Evolutionary conservation across 2,888 invertebrate species (phyloP).

Genomic region (Hoplodrina blanda): DNA sequence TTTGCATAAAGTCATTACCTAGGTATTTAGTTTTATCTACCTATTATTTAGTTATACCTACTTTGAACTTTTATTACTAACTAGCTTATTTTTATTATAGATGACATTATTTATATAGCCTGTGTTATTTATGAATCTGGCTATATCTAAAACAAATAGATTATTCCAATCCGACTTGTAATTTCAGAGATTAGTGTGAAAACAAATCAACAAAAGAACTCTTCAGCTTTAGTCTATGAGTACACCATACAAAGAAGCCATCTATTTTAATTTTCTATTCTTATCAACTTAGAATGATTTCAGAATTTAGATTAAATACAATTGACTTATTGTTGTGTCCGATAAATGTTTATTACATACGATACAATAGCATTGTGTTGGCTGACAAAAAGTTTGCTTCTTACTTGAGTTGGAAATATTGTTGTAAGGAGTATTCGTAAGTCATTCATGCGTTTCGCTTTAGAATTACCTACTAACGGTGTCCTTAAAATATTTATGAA

Average conservation of each 20-base stretch:
- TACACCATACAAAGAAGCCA: neutral
- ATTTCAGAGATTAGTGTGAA: too few relatives aligned
- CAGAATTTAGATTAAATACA: neutral
- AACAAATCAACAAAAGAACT: too few relatives aligned
- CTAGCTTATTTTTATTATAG: too few relatives aligned
- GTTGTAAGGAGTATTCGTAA: neutral
- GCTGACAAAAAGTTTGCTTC: too few relatives aligned
- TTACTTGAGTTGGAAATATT: neutral
- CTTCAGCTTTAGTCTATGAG: too few relatives aligned
- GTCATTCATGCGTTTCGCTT: neutral
- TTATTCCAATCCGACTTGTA: too few relatives aligned
- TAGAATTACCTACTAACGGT: too few relatives aligned
- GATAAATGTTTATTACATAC: neutral
- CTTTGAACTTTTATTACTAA: neutral
- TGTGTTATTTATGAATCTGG: too few relatives aligned
- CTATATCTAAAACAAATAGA: too few relatives aligned
- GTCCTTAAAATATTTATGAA: too few relatives aligned
- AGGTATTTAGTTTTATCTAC: neutral
- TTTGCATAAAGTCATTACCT: neutral
- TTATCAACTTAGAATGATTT: neutral
- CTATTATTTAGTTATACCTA: conserved; percentile 3
- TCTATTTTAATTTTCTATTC: neutral
- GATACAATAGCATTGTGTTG: neutral
- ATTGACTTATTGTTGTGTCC: neutral
- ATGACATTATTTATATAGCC: too few relatives aligned